Base-by-base conservation (phyloP, 2,888 invertebrate genomes). In the Ommatoiulus sabulosus region DNA sequence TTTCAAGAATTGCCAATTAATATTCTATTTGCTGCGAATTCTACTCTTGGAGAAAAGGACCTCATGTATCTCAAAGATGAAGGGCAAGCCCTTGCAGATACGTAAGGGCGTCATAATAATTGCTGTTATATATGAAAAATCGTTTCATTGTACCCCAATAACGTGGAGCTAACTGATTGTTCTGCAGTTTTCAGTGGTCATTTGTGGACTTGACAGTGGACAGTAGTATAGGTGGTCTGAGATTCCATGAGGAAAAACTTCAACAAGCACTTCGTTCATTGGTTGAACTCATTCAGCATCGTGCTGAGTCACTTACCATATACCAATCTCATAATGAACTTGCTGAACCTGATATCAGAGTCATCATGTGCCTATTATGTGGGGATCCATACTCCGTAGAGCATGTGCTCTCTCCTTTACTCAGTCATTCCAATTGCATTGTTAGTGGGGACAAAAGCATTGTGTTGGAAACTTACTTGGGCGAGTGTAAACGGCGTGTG, bases 291-390 rank as follows among this genome's bases (percentile, higher is more conserved):
- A 96, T 96, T 92, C 95, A 96, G 90, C 96, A 96, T 92, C 94
- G 96, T 91, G 95, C 96, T 72, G 96, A 96, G 89, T 95, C 96
- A 90, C 94, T 96, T 89, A 95, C 94, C 92, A 95, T 95, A 91
- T 95, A 95, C 93, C 95, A 96, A 91, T 95, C 96, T 88, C 95
- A 96, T 57, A 95, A 96, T 87, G 96, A 96, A 90, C 96, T 96
- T 92, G 95, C 96, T 90, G 96, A 97, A 91, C 96, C 97, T 4
- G 97, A 97, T 93, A 96, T 97, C 92, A 95, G 96, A 91, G 97
- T 98, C 93, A 96, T 97, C 92, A 96, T 99, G 95, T 98, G 98
- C 93, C 96, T 98, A 95, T 97, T 98, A 93, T 99, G 99, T 93
- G 98, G 98, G 88, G 98, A 99, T 93, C 97, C 97, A 0, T 98